Conservation (phyloP, 2,888 invertebrate species). For the Hypolimnas misippus region DNA sequence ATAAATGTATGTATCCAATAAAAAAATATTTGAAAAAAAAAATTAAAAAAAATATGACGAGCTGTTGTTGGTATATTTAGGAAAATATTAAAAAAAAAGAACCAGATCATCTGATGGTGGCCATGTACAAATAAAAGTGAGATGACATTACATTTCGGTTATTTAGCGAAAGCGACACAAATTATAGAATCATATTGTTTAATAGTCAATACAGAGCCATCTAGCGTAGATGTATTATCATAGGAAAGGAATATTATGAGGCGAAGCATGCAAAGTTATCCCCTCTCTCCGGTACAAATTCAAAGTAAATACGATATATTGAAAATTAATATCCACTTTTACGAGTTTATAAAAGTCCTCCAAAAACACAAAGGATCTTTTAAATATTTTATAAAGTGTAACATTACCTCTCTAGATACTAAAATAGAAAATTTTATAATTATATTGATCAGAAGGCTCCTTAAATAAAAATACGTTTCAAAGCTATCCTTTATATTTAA, state of each 20-base stretch:
- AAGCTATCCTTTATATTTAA: slow-evolving; percentile 44
- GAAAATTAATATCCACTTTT: slow-evolving; percentile 58
- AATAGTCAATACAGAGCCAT: slow-evolving; percentile 81
- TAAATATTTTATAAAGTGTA: slow-evolving; percentile 53
- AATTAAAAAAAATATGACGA: slow-evolving; percentile 67
- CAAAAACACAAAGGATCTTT: slow-evolving; percentile 57
- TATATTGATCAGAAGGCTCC: slow-evolving; percentile 62
- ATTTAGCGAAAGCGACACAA: slow-evolving; percentile 64
- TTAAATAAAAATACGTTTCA: slow-evolving; percentile 50
- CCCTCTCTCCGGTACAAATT: slow-evolving; percentile 75
- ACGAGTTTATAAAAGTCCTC: slow-evolving; percentile 68
- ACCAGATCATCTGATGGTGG: slow-evolving; percentile 88
- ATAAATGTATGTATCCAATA: slow-evolving; percentile 72
- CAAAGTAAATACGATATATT: slow-evolving; percentile 65
- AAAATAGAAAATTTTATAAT: slow-evolving; percentile 71
- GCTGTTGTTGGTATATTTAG: slow-evolving; percentile 85
- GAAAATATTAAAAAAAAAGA: slow-evolving; percentile 75
- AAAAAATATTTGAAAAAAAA: slow-evolving; percentile 62
- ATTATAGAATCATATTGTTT: slow-evolving; percentile 72
- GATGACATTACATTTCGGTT: slow-evolving; percentile 62
- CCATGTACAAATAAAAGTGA: slow-evolving; percentile 86
- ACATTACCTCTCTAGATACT: slow-evolving; percentile 74
- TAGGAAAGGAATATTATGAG: slow-evolving; percentile 60
- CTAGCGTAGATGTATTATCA: slow-evolving; percentile 69
- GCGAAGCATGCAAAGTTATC: slow-evolving; percentile 52